These are phyloP conservation scores for Carduelis carduelis DNA, from an alignment of 2,797 vertebrate species.

Conservation along the genomic window DNA sequence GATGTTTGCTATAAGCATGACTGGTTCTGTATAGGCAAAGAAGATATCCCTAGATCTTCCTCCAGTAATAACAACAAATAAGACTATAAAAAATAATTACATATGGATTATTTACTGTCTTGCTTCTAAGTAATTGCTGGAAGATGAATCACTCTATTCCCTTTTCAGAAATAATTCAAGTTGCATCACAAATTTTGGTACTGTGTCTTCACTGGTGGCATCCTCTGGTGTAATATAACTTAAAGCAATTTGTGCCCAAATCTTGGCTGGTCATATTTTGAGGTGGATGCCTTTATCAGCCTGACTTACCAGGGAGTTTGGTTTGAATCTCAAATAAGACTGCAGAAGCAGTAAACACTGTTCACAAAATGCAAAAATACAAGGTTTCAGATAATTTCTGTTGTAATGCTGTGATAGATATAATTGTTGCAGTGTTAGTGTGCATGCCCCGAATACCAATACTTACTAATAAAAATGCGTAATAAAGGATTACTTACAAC, in stretches of 20 bases:
- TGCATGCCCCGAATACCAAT: conserved; percentile 62
- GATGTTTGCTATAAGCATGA: not conserved
- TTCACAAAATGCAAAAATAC: conserved; percentile 16
- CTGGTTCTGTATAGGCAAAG: not conserved
- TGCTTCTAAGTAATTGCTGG: not conserved
- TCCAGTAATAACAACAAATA: not conserved
- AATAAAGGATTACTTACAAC: conserved; percentile 57
- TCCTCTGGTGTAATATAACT: not conserved
- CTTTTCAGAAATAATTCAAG: not conserved
- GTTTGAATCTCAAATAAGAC: not conserved
- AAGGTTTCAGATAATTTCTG: conserved; percentile 31
- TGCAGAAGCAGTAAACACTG: not conserved
- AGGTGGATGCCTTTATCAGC: not conserved
- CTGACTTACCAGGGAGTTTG: not conserved
- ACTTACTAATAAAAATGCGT: conserved; percentile 35
- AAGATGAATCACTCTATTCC: not conserved
- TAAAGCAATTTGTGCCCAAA: not conserved
- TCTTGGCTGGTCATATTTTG: not conserved
- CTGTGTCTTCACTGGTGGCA: not conserved
- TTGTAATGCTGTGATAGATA: conserved; percentile 57
- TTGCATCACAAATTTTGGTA: not conserved
- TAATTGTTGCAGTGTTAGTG: conserved; percentile 57
- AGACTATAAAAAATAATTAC: not conserved
- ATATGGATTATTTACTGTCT: not conserved
- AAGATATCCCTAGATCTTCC: not conserved